Evolutionary conservation across 2,113 vertebrate genomes (phyloP).

Genomic region (Clinocottus analis): DNA sequence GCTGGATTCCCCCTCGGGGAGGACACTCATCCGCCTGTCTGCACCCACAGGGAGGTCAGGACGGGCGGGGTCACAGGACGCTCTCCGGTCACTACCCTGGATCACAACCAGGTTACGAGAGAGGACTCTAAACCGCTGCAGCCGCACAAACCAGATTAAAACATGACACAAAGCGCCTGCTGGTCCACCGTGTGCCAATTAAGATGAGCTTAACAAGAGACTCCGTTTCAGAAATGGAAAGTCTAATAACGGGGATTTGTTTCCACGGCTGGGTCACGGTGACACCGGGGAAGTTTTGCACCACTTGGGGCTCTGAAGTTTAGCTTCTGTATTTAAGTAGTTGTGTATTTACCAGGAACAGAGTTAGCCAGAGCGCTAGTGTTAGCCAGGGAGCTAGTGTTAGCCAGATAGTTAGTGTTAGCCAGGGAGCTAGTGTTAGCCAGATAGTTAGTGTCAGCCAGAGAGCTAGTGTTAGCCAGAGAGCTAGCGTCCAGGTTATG

Average conservation of each 20-base stretch:
- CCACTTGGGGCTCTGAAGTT: background rate
- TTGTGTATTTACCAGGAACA: too few species aligned
- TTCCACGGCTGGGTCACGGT: background rate
- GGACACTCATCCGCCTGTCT: conserved; percentile 11
- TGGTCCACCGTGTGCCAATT: background rate
- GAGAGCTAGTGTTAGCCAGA: too few species aligned
- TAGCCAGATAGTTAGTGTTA: too few species aligned
- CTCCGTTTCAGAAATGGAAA: background rate
- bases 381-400: too few species aligned
- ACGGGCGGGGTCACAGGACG: background rate
- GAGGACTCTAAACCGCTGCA: background rate
- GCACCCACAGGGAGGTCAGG: conserved; percentile 30
- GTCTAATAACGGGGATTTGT: background rate
- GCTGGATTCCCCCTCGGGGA: conserved; percentile 23
- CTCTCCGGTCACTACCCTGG: background rate
- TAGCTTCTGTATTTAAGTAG: too few species aligned
- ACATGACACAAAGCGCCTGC: background rate
- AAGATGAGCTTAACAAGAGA: background rate
- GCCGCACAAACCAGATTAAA: background rate
- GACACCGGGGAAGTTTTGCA: background rate
- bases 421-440: too few species aligned
- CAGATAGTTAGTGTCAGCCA: too few species aligned
- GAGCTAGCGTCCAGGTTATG: too few species aligned
- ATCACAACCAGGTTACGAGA: background rate
- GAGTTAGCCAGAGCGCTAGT: too few species aligned